A percentile compares a stretch with the other conserved stretches of the same genome.
These are phyloP conservation scores for Diabrotica virgifera DNA, from an alignment of 1,140 invertebrate species.

Conservation along the genomic window DNA sequence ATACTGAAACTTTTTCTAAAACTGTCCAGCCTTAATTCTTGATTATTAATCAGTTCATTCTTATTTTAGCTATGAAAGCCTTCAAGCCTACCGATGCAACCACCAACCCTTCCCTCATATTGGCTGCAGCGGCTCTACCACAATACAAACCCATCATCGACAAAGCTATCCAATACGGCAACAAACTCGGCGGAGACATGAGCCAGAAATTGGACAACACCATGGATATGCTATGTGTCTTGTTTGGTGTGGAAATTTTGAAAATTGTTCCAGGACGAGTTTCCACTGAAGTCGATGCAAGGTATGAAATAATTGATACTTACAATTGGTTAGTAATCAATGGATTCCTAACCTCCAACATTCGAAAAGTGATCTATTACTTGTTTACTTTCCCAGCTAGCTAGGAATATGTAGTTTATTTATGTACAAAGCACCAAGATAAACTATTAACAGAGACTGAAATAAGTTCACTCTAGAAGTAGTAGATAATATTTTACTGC, in stretches of 20 bases:
- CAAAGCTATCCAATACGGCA: conserved; percentile 87
- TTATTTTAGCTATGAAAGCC: conserved; percentile 80
- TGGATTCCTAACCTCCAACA: too few species aligned
- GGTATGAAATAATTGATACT: conserved; percentile 53
- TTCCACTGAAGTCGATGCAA: conserved; percentile 98
- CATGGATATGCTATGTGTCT: conserved; percentile 89
- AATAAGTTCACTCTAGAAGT: too few species aligned
- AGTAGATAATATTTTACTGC: too few species aligned
- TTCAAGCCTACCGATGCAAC: conserved; percentile 99
- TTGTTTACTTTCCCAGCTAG: too few species aligned
- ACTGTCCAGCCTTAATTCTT: too few species aligned
- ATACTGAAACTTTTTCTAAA: too few species aligned
- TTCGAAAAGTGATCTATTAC: too few species aligned
- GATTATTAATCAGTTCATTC: too few species aligned
- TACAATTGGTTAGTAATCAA: too few species aligned
- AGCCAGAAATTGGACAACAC: conserved; percentile 75
- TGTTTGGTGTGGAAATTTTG: conserved; percentile 96
- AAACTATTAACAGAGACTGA: too few species aligned
- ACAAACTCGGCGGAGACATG: conserved; percentile 63
- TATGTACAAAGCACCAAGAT: too few species aligned
- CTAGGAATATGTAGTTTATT: too few species aligned
- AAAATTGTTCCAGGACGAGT: conserved; percentile 97
- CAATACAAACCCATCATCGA: conserved; percentile 87
- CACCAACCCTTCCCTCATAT: conserved; percentile 96
- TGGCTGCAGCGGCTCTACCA: conserved; percentile 87